Evolutionary conservation across 2,888 invertebrate species (phyloP).

Genomic region (Tuberolachnus salignus): DNA sequence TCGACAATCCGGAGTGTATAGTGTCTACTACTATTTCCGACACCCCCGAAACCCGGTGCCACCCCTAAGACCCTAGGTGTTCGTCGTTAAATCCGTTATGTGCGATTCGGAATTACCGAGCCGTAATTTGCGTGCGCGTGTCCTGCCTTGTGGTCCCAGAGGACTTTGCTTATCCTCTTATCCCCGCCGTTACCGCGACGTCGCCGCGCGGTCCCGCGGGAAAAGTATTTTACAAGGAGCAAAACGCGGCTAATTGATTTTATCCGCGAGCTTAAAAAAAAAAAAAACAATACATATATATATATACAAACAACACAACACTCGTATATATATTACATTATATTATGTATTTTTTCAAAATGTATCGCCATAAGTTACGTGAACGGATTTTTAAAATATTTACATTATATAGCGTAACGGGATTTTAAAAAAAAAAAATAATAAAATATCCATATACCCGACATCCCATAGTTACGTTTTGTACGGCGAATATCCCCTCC

Average conservation of each 20-base stretch:
- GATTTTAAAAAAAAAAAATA: too few relatives aligned
- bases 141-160: constrained; percentile 33
- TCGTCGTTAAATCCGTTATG: constrained; percentile 50
- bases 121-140: neutral
- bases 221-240: neutral
- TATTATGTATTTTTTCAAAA: neutral
- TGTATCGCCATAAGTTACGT: neutral
- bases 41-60: neutral
- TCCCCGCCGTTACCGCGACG: constrained; percentile 11
- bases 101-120: constrained; percentile 51
- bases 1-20: constrained; percentile 43
- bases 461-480: neutral
- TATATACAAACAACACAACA: neutral
- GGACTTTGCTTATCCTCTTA: constrained; percentile 54
- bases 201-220: constrained; percentile 35
- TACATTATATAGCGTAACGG: neutral
- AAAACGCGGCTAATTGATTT: constrained; percentile 50
- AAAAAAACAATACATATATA: neutral
- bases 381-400: neutral
- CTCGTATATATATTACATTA: neutral
- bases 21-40: constrained; percentile 32
- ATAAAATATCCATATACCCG: neutral
- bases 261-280: constrained; percentile 14
- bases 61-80: neutral
- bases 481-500: neutral